phyloP scores from a whole-genome alignment of 2,797 vertebrate genomes.

The Propithecus perrieri region DNA sequence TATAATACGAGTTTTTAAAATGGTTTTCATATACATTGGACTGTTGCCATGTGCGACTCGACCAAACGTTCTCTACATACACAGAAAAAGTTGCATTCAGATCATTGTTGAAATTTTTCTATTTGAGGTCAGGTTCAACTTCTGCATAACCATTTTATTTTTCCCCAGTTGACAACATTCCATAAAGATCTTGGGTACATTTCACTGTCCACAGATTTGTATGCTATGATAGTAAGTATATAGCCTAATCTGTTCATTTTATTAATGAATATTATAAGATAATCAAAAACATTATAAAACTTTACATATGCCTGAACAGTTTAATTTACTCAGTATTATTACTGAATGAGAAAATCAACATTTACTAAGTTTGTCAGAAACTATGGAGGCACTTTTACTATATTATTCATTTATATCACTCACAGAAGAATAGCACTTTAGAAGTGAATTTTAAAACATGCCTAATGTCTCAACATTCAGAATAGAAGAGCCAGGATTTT shows the following conservation, averaged over 20 bases:
- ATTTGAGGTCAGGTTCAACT: not conserved
- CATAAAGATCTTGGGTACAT: not conserved
- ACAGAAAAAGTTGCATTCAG: not conserved
- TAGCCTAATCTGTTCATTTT: not conserved
- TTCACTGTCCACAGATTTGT: not conserved
- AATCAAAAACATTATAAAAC: constrained; percentile 9
- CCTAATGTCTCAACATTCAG: not conserved
- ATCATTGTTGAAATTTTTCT: not conserved
- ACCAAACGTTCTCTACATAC: not conserved
- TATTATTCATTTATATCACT: not conserved
- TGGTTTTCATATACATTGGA: not conserved
- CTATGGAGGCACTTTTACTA: not conserved
- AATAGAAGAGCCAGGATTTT: not conserved
- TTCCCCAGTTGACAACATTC: not conserved
- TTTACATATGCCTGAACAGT: not conserved
- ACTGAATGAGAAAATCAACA: constrained; percentile 2
- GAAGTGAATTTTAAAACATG: not conserved
- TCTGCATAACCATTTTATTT: constrained; percentile 3
- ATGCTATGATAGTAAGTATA: not conserved
- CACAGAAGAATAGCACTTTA: constrained; percentile 2
- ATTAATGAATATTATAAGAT: constrained; percentile 24
- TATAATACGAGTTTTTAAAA: constrained; percentile 32
- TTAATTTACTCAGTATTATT: not conserved
- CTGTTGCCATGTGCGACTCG: not conserved
- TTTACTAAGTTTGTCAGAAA: constrained; percentile 18